A percentile compares a stretch with the other conserved stretches of the same genome.
phyloP scores from a whole-genome alignment of 2,113 vertebrate species.

The Paramisgurnus dabryanus region DNA sequence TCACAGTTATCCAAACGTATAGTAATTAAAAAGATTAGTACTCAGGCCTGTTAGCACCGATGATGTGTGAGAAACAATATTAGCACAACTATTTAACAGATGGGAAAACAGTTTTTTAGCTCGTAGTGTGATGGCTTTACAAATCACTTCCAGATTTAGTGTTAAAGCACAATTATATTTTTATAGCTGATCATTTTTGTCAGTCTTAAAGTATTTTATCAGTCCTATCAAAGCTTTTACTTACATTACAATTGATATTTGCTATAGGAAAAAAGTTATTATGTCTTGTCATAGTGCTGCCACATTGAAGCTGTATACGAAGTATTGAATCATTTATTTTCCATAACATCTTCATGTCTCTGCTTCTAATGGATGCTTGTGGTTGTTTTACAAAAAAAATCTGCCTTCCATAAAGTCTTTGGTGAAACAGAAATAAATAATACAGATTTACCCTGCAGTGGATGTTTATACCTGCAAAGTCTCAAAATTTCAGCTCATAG shows the following conservation, averaged over 20 bases:
- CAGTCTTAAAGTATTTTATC: too few species aligned
- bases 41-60: constrained; percentile 16
- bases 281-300: not conserved
- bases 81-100: constrained; percentile 17
- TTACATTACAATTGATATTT: too few species aligned
- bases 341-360: not conserved
- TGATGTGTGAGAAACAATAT: constrained; percentile 29
- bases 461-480: not conserved
- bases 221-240: too few species aligned
- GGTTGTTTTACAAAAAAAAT: not conserved
- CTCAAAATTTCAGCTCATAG: not conserved
- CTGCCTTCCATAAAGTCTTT: not conserved
- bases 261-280: too few species aligned
- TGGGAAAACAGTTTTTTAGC: not conserved
- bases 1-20: not conserved
- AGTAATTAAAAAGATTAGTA: constrained; percentile 20
- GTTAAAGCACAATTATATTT: not conserved
- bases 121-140: not conserved
- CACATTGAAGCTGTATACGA: not conserved
- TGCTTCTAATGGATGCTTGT: not conserved
- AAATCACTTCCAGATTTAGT: not conserved
- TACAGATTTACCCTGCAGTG: not conserved
- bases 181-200: not conserved
- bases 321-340: not conserved
- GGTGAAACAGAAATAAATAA: not conserved